These are phyloP conservation scores for Trichonephila inaurata DNA, from an alignment of 1,140 invertebrate genomes.

Conservation along the genomic window DNA sequence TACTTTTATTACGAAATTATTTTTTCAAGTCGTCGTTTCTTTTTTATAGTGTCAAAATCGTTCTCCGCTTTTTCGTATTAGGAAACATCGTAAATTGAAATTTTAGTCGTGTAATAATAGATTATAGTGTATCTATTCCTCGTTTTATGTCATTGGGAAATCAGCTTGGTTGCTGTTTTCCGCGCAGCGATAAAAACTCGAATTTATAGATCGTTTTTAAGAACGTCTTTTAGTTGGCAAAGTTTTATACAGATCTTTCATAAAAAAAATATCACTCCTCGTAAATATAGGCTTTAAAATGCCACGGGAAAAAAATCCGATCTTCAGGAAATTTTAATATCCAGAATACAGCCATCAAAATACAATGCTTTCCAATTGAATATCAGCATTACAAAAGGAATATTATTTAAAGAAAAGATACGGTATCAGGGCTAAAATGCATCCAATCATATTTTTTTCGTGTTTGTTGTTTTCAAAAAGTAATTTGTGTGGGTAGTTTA, in stretches of 20 bases:
- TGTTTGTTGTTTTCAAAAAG: too few species aligned
- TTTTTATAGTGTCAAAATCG: neutral
- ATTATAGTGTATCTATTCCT: neutral
- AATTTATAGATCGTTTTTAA: neutral
- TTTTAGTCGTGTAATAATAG: neutral
- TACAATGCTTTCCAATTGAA: too few species aligned
- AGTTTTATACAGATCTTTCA: neutral
- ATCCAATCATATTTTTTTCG: too few species aligned
- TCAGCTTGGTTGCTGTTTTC: neutral
- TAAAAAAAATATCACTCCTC: neutral
- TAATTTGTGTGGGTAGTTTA: too few species aligned
- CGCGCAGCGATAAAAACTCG: neutral
- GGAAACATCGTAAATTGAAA: neutral
- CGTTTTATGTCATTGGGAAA: neutral
- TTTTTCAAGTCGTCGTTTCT: neutral
- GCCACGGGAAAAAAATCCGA: neutral
- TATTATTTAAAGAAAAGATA: too few species aligned
- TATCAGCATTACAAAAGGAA: too few species aligned
- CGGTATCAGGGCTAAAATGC: too few species aligned
- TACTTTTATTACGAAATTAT: too few species aligned
- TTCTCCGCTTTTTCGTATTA: neutral
- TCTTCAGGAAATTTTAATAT: neutral
- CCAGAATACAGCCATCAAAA: neutral
- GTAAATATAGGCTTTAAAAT: neutral
- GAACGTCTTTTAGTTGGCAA: neutral